Evolutionary conservation across 2,113 vertebrate genomes (phyloP), one percentile per base, ranked within the genome.

Genomic region (Rostratula benghalensis): DNA sequence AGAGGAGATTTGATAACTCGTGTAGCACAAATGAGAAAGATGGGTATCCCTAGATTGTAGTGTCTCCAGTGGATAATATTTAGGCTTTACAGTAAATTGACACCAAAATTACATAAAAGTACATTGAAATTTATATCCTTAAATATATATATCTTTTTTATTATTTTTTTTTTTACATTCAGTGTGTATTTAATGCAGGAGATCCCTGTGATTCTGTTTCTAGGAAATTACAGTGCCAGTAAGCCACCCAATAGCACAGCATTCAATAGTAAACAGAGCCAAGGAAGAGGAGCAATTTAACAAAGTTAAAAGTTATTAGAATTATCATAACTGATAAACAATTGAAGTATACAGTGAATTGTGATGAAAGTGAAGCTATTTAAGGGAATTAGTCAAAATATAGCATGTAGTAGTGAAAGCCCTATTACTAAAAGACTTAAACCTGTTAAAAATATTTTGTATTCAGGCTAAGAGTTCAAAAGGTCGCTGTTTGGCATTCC

Each of bases 381-480:
- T 45, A 57, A 90, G 28, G n/a, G 37, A 83, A 60, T n/a, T 57
- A 69, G 22, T 87, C 37, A 83, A 90, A 85, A 65, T 91, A 53
- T 54, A 11, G 56, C 57, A 37, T 3, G 16, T 50, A 67, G 24
- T 50, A 71, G 17, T 68, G 82, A 86, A 91, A 91, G 5, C 21
- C 7, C 16, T 75, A 30, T 68, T 77, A 83, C 43, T 83, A 81
- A 77, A 89, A 64, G 43, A 65, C 33, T 75, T 53, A 63, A 94
- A 87, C 73, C 45, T 80, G 67, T 73, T 92, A 74, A 87, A 94
- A 93, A 82, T 89, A 92, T 89, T 96, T 93, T 89, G 33, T 37
- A 31, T 92, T 82, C 71, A 59, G 0, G 68, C 14, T 73, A 54
- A 10, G 65, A 68, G 86, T 95, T 90, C 70, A 82, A 46, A 89